phyloP scores from a whole-genome alignment of 2,888 invertebrate species.

The Athrips mouffetella region DNA sequence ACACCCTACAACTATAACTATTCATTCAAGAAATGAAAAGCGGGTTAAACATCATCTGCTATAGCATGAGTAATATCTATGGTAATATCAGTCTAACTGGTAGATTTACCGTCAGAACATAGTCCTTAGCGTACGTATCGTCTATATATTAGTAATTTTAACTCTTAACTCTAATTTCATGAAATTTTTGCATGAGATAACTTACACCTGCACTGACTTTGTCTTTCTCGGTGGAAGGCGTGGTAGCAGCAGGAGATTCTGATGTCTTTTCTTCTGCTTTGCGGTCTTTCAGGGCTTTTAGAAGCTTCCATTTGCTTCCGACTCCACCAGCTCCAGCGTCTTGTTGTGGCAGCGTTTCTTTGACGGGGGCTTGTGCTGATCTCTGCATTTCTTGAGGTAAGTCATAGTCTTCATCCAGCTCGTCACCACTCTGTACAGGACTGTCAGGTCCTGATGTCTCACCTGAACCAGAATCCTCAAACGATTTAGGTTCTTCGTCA shows the following conservation, averaged over 20 bases:
- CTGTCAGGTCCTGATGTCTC: slow-evolving; percentile 94
- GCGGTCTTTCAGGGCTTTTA: slow-evolving; percentile 92
- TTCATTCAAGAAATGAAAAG: slow-evolving; percentile 38
- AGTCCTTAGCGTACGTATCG: slow-evolving; percentile 28
- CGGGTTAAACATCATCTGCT: slow-evolving; percentile 44
- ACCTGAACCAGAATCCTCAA: slow-evolving; percentile 84
- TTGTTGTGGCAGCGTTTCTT: slow-evolving; percentile 53
- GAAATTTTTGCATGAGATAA: slow-evolving; percentile 81
- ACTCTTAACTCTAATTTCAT: slow-evolving; percentile 82
- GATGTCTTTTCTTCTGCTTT: slow-evolving; percentile 92
- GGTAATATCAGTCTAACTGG: slow-evolving; percentile 54
- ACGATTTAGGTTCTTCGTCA: slow-evolving; percentile 63
- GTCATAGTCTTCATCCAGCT: slow-evolving; percentile 82
- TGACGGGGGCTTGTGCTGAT: slow-evolving; percentile 41
- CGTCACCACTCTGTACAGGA: slow-evolving; percentile 86
- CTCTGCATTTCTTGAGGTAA: slow-evolving; percentile 68
- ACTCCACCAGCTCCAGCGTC: slow-evolving; percentile 68
- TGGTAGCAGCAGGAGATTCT: slow-evolving; percentile 81
- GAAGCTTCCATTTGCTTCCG: slow-evolving; percentile 93
- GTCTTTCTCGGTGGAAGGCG: slow-evolving; percentile 79
- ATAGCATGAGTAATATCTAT: no score
- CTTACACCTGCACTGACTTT: slow-evolving; percentile 85
- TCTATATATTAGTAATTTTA: slow-evolving; percentile 40
- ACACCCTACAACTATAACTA: slow-evolving; percentile 36
- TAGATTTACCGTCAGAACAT: slow-evolving; percentile 35